phyloP scores from a whole-genome alignment of 2,113 vertebrate species.

The Xiphophorus maculatus region DNA sequence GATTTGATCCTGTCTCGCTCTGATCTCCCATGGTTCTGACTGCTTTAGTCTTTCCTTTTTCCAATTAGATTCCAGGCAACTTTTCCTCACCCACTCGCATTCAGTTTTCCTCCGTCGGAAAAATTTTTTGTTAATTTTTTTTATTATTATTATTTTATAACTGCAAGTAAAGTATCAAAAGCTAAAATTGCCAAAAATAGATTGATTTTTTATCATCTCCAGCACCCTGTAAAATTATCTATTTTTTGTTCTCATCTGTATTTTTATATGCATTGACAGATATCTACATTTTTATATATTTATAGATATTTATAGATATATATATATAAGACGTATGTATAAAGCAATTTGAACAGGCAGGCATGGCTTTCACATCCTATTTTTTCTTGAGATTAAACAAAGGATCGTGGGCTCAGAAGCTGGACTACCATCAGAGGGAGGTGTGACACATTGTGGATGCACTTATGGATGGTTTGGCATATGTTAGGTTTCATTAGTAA shows the following conservation, averaged over 20 bases:
- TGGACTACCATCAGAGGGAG: conserved; percentile 53
- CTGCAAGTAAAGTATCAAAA: conserved; percentile 88
- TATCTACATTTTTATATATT: conserved; percentile 85
- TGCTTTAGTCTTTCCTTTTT: conserved; percentile 72
- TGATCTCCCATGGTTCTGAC: conserved; percentile 48
- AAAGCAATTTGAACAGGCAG: conserved; percentile 89
- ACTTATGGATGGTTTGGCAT: conserved; percentile 51
- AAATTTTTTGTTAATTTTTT: conserved; percentile 58
- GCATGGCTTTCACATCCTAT: conserved; percentile 89
- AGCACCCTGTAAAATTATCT: conserved; percentile 90
- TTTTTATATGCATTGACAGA: conserved; percentile 81
- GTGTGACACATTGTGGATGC: conserved; percentile 83
- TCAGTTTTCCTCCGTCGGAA: conserved; percentile 39
- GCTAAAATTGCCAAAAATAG: conserved; percentile 89
- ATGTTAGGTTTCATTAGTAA: conserved; percentile 15
- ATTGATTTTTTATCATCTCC: conserved; percentile 79
- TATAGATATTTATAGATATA: conserved; percentile 72
- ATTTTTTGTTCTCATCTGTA: conserved; percentile 79
- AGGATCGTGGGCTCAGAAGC: conserved; percentile 58
- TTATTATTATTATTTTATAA: conserved; percentile 76
- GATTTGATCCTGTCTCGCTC: conserved; percentile 59
- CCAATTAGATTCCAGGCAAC: conserved; percentile 76
- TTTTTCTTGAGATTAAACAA: conserved; percentile 77
- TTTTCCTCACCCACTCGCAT: conserved; percentile 42
- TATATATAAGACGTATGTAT: conserved; percentile 81